Percentiles rank a stretch among this genome's conserved stretches.
phyloP scores from a whole-genome alignment of 2,113 vertebrate species.

The Eretmochelys imbricata region DNA sequence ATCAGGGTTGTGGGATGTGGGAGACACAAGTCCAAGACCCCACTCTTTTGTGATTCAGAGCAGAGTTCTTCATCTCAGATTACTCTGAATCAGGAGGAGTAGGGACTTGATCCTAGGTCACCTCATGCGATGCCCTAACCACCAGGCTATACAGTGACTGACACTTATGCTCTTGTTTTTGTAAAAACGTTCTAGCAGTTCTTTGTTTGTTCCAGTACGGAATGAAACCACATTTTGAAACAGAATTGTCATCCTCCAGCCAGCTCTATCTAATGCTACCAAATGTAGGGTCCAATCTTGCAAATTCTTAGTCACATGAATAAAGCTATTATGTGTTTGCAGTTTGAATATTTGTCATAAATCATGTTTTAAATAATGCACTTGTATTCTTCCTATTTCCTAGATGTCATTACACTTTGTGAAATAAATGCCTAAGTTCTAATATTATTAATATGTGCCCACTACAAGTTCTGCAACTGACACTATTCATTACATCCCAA shows the following conservation, averaged over 20 bases:
- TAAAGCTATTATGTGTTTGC: background rate
- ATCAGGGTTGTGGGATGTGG: no score
- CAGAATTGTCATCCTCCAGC: background rate
- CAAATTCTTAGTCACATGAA: background rate
- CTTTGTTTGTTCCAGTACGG: background rate
- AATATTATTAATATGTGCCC: constrained; percentile 59
- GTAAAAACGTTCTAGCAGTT: background rate
- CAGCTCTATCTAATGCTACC: background rate
- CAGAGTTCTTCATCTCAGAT: background rate
- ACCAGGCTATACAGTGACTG: background rate
- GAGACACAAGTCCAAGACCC: background rate
- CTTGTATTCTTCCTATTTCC: constrained; percentile 28
- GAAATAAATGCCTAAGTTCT: constrained; percentile 44
- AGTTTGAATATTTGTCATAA: constrained; percentile 47
- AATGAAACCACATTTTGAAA: background rate
- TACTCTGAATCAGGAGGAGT: background rate
- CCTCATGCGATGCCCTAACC: background rate
- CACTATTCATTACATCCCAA: constrained; percentile 68
- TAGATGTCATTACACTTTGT: constrained; percentile 24
- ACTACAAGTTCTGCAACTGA: constrained; percentile 67
- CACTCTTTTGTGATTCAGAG: background rate
- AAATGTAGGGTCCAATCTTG: background rate
- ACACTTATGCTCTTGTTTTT: background rate
- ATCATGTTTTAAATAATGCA: background rate
- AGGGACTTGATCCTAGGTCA: background rate